Conservation (phyloP, 2,888 invertebrate species). For the Clanis bilineata region DNA sequence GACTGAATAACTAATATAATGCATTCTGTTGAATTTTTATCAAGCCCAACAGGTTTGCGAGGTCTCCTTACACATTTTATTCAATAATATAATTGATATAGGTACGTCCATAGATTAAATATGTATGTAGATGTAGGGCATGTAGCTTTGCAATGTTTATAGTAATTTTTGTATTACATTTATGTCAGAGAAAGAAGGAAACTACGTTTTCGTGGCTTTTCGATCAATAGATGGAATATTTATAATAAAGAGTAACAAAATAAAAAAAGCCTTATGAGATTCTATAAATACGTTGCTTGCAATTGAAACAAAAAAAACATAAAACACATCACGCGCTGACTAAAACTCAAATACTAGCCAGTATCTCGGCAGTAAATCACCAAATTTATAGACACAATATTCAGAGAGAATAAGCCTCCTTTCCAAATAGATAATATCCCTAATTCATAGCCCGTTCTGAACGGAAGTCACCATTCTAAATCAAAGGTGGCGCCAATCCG, state of each 20-base stretch:
- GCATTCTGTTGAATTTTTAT: constrained; percentile 27
- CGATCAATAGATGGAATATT: too few species aligned
- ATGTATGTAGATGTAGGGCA: too few species aligned
- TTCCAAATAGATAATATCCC: constrained; percentile 58
- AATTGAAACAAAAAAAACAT: neutral
- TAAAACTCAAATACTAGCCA: neutral
- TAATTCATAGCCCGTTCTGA: constrained; percentile 60
- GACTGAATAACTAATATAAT: constrained; percentile 22
- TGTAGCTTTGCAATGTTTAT: too few species aligned
- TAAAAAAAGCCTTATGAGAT: too few species aligned
- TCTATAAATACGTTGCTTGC: too few species aligned
- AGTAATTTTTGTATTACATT: too few species aligned
- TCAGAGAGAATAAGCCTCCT: constrained; percentile 54
- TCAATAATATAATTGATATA: too few species aligned
- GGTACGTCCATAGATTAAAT: too few species aligned
- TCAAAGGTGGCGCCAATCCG: constrained; percentile 69
- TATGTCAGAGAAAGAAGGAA: too few species aligned
- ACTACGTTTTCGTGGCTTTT: too few species aligned
- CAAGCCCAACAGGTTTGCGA: constrained; percentile 21
- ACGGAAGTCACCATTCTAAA: constrained; percentile 77
- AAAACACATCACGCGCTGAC: neutral
- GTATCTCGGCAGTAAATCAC: constrained; percentile 3
- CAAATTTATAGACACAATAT: constrained; percentile 65
- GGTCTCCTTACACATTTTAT: neutral
- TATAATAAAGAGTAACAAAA: too few species aligned